A percentile compares a stretch with the other conserved stretches of the same genome.
phyloP scores from a whole-genome alignment of 2,113 vertebrate genomes.

The Nerophis lumbriciformis region DNA sequence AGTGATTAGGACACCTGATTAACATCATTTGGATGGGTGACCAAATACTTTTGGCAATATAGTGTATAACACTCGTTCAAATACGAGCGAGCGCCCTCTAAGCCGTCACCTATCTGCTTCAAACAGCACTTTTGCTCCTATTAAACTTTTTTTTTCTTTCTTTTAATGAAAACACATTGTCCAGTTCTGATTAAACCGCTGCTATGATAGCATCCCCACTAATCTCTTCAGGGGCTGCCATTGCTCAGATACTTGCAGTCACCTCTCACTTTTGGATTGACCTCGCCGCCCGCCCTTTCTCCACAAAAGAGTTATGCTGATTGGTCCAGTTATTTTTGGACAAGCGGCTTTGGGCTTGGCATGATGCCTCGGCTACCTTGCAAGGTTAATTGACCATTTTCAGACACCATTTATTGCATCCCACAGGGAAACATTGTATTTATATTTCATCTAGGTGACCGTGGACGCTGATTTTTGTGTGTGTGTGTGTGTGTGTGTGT shows the following conservation, averaged over 20 bases:
- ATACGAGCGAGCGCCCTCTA: too few relatives aligned
- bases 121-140: background rate
- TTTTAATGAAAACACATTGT: background rate
- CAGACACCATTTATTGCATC: constrained; percentile 8
- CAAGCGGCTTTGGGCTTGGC: constrained; percentile 2
- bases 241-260: background rate
- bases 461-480: background rate
- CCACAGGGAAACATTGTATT: background rate
- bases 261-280: too few relatives aligned
- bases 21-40: too few relatives aligned
- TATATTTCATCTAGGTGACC: constrained; percentile 1
- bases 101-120: too few relatives aligned
- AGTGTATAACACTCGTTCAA: too few relatives aligned
- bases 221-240: background rate
- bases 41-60: too few relatives aligned
- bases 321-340: constrained; percentile 5
- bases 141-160: too few relatives aligned
- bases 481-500: background rate
- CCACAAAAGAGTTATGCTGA: background rate
- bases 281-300: too few relatives aligned
- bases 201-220: background rate
- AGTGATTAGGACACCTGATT: too few relatives aligned
- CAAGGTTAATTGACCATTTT: constrained; percentile 6
- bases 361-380: background rate
- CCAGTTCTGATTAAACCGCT: background rate